These are phyloP conservation scores for Melieria crassipennis DNA, from an alignment of 2,888 invertebrate genomes.

Conservation along the genomic window DNA sequence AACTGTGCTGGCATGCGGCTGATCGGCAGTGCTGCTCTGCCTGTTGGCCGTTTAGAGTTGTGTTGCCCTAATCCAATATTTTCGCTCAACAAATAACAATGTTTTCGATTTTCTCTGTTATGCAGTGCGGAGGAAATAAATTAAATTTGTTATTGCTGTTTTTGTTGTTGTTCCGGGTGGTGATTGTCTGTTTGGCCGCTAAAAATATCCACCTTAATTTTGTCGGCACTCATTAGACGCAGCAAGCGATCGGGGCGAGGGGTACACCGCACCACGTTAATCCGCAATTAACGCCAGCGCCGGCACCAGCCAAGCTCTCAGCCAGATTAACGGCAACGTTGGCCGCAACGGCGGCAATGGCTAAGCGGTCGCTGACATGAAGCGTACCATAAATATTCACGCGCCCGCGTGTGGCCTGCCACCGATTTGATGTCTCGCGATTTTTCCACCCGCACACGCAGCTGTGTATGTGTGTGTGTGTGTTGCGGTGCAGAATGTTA, in stretches of 20 bases:
- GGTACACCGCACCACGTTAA: constrained; percentile 6
- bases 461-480: not conserved
- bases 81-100: not conserved
- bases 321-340: too few relatives aligned
- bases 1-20: not conserved
- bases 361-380: too few relatives aligned
- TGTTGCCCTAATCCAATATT: not conserved
- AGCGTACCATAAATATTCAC: too few relatives aligned
- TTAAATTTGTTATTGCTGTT: not conserved
- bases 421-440: not conserved
- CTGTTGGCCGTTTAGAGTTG: too few relatives aligned
- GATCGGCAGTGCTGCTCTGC: not conserved
- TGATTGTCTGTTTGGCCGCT: not conserved
- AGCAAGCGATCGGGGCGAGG: not conserved
- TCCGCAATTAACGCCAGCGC: constrained; percentile 18
- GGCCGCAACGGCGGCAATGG: too few relatives aligned
- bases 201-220: constrained; percentile 30
- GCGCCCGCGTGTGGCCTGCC: too few relatives aligned
- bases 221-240: constrained; percentile 22
- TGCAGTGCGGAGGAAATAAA: not conserved
- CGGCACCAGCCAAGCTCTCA: too few relatives aligned
- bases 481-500: not conserved
- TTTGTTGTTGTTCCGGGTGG: not conserved
- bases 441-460: not conserved
- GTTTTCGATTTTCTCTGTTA: not conserved